Percentiles rank a stretch among this genome's conserved stretches.
Conservation (phyloP, 2,797 vertebrate genomes). For the Fundulus diaphanus region DNA sequence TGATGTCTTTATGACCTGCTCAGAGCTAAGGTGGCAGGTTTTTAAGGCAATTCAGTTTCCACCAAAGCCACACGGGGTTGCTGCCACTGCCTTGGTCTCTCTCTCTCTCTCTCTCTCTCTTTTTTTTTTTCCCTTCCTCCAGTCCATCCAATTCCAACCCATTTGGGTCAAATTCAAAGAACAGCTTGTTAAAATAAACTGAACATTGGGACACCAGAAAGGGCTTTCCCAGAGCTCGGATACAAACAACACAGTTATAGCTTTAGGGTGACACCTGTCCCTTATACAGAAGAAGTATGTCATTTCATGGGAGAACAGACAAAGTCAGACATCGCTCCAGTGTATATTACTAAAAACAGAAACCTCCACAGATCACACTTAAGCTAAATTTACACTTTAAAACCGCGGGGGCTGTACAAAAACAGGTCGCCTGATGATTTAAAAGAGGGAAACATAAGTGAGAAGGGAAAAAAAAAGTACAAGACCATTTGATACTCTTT, state of each 20-base stretch:
- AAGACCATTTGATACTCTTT: slow-evolving; percentile 74
- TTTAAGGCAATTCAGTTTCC: slow-evolving; percentile 87
- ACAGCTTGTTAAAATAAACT: slow-evolving; percentile 38
- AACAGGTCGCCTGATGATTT: slow-evolving; percentile 61
- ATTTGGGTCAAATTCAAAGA: slow-evolving; percentile 54
- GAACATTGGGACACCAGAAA: slow-evolving; percentile 49
- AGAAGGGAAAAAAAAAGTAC: slow-evolving; percentile 44
- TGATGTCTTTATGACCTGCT: slow-evolving; percentile 72
- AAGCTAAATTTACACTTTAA: slow-evolving; percentile 81
- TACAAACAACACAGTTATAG: slow-evolving; percentile 52
- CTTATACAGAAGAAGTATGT: slow-evolving; percentile 61
- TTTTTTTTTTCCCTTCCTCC: no score
- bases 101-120: slow-evolving; percentile 25
- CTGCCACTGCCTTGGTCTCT: slow-evolving; percentile 44
- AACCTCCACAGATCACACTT: slow-evolving; percentile 80
- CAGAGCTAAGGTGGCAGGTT: slow-evolving; percentile 67
- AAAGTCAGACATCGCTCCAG: slow-evolving; percentile 82
- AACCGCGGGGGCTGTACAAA: slow-evolving; percentile 78
- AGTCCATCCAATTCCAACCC: slow-evolving; percentile 27
- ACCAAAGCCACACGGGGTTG: slow-evolving; percentile 58
- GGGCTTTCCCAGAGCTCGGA: slow-evolving; percentile 53
- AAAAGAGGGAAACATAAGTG: slow-evolving; percentile 60
- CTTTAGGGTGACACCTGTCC: slow-evolving; percentile 47
- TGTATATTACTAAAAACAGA: slow-evolving; percentile 85
- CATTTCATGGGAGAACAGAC: slow-evolving; percentile 66